Evolutionary conservation across 2,113 vertebrate species (phyloP).

Genomic region (Hylia prasina): DNA sequence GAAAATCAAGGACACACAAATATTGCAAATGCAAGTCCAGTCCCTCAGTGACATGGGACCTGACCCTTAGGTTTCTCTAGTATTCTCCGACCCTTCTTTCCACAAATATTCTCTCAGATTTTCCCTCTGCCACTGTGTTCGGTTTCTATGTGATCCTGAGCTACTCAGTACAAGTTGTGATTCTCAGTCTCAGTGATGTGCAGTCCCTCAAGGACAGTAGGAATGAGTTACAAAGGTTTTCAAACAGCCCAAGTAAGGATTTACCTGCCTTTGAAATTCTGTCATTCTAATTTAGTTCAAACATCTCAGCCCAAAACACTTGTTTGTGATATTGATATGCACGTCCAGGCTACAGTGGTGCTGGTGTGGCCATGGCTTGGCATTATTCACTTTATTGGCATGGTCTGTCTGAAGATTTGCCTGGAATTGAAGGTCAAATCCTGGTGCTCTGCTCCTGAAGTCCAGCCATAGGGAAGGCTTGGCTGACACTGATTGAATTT

Average conservation of each 20-base stretch:
- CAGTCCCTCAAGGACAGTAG: not conserved
- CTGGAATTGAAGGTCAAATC: not conserved
- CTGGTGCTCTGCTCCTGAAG: not conserved
- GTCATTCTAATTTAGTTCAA: not conserved
- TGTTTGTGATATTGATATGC: not conserved
- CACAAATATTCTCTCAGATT: not conserved
- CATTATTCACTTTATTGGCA: not conserved
- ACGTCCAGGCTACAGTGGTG: accelerated
- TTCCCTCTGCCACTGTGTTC: not conserved
- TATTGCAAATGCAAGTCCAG: not conserved
- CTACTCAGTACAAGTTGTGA: not conserved
- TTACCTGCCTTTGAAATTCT: not conserved
- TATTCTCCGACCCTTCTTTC: not conserved
- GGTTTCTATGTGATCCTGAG: not conserved
- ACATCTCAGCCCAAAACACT: not conserved
- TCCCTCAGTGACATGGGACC: not conserved
- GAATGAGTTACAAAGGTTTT: not conserved
- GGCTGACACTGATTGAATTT: not conserved
- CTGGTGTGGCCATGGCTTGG: not conserved
- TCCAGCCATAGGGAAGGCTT: not conserved
- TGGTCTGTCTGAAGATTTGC: not conserved
- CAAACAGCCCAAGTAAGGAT: not conserved
- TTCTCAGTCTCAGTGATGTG: not conserved
- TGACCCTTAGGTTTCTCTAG: not conserved
- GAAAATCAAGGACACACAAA: not conserved